Base-by-base conservation (phyloP, 2,888 invertebrate species). In the Erpobdella octoculata region DNA sequence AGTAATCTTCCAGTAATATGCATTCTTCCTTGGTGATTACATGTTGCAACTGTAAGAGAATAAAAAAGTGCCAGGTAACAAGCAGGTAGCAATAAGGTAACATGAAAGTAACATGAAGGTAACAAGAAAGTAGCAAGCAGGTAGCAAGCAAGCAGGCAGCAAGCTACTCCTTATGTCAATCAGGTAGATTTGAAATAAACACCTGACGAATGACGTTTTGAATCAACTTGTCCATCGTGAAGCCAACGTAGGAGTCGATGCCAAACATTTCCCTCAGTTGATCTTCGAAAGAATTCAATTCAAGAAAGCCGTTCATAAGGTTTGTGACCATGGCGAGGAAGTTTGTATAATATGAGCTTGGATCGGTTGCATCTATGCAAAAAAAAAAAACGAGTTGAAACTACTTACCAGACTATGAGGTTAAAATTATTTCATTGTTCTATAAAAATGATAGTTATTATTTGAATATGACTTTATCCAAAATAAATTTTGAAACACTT, bases 181-280 rank as follows among this genome's bases (percentile, higher is more conserved):
- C 28, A 64, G 35, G 33, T 64, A 9, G 8, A 64, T 12, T 33
- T 8, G n/a, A 62, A 2, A 8, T 18, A 71, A 41, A 58, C 5
- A 72, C 72, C 46, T 72, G 72, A 35, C 69, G 58, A 35, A 72
- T 64, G 18, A 69, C 36, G 37, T 68, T 59, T 6, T 69, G 72
- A 28, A 72, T 41, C 18, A 72, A 62, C 37, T 72, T 72, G 48
- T 72, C 72, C 37, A 72, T 38, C n/a, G 72, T 72, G 69, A 72
- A 72, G 37, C 48, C 61, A 25, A 61, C 46, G 46, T 69, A 72
- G 21, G 59, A 66, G 38, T 72, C 33, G 36, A 72, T 15, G 18
- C 69, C 69, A 41, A 72, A 69, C 59, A 68, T 69, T 38, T 72
- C 72, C 1, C 72, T 33, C n/a, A 72, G 58, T 12, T 35, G 68